These are phyloP conservation scores for Channallabes apus DNA, from an alignment of 2,797 vertebrate species.

Conservation along the genomic window DNA sequence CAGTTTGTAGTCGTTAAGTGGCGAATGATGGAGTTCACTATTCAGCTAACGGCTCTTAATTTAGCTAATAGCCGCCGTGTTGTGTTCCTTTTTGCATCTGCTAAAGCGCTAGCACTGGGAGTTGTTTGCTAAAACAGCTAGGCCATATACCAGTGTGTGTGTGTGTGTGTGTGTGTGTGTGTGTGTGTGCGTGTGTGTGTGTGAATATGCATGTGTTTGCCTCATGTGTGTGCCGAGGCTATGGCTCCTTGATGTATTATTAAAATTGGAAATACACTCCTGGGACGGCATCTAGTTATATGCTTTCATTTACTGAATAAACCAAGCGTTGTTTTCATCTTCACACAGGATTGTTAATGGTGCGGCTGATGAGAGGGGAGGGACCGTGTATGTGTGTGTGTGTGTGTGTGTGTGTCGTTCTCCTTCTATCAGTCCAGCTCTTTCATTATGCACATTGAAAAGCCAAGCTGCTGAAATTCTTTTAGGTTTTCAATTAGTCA, in stretches of 20 bases:
- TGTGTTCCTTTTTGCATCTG: slow-evolving; percentile 98
- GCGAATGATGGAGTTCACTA: slow-evolving; percentile 75
- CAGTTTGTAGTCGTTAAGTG: slow-evolving; percentile 78
- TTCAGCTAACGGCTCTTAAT: slow-evolving; percentile 92
- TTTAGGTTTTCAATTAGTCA: slow-evolving; percentile 99
- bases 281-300: slow-evolving; percentile 97
- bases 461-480: slow-evolving; percentile 98
- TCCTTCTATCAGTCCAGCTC: slow-evolving; percentile 87
- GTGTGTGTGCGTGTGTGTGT: slow-evolving; percentile 73
- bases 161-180: slow-evolving; percentile 68
- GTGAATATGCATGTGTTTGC: slow-evolving; percentile 46
- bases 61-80: slow-evolving; percentile 99
- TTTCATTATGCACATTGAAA: slow-evolving; percentile 98
- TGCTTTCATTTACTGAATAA: slow-evolving; percentile 99
- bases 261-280: slow-evolving; percentile 99
- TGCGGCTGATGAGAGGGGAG: slow-evolving; percentile 94
- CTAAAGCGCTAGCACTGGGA: slow-evolving; percentile 94
- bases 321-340: slow-evolving; percentile 99
- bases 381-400: slow-evolving; percentile 63
- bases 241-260: slow-evolving; percentile 99
- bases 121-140: slow-evolving; percentile 83
- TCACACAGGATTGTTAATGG: slow-evolving; percentile 99
- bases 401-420: slow-evolving; percentile 55
- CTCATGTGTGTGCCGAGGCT: slow-evolving; percentile 88
- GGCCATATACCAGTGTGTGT: slow-evolving; percentile 69